A percentile compares a stretch with the other conserved stretches of the same genome.
phyloP scores from a whole-genome alignment of 2,797 vertebrate genomes.

The Lepus townsendii region DNA sequence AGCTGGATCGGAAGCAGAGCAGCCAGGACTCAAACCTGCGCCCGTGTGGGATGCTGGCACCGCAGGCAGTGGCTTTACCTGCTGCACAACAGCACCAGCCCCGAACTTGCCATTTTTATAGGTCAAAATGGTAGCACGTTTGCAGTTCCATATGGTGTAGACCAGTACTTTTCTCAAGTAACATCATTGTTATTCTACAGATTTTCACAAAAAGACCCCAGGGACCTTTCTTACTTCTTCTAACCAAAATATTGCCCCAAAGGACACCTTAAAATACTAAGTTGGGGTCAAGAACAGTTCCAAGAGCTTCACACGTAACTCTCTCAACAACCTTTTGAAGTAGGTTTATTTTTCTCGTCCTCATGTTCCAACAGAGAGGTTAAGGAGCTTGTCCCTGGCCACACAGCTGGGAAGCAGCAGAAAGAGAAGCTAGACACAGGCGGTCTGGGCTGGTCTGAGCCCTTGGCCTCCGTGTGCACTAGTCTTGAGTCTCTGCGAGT shows the following conservation, averaged over 20 bases:
- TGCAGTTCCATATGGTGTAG: background rate
- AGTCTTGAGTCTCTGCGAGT: too few species aligned
- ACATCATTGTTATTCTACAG: background rate
- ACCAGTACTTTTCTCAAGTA: background rate
- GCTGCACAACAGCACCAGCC: too few species aligned
- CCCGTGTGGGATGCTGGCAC: too few species aligned
- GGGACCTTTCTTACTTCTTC: background rate
- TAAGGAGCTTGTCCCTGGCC: background rate
- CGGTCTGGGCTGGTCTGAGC: background rate
- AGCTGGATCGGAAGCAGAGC: too few species aligned
- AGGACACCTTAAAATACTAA: background rate
- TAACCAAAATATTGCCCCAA: background rate
- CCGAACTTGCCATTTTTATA: background rate
- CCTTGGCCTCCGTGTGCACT: rapidly evolving
- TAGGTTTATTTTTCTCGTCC: background rate
- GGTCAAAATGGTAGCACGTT: background rate
- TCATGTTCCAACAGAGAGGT: background rate
- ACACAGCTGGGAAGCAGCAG: background rate
- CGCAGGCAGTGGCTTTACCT: too few species aligned
- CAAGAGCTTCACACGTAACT: background rate
- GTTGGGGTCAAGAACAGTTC: background rate
- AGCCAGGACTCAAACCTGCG: too few species aligned
- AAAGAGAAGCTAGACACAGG: background rate
- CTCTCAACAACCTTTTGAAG: background rate
- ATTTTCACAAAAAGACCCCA: background rate